Evolutionary conservation across 2,113 vertebrate genomes (phyloP), one percentile per base, ranked within the genome.

Genomic region (Cynoglossus semilaevis): DNA sequence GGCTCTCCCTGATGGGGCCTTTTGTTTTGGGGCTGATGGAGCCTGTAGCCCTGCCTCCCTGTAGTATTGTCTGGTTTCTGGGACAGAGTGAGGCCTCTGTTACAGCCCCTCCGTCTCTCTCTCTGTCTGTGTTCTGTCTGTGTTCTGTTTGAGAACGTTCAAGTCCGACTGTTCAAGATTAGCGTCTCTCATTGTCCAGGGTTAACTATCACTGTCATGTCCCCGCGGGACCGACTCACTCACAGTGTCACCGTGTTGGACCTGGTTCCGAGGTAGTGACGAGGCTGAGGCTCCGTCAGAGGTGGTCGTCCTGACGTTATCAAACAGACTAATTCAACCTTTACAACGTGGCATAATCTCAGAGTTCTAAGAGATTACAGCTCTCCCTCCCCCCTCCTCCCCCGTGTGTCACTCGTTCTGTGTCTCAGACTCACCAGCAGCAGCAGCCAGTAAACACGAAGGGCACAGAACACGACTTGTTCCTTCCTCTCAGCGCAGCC

Each of bases 131-230:
- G 44, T 68, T 59, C 22, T 58, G 47, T 57, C 19, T 68, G 53
- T 54, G 48, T 18, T 36, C 58, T 45, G 64, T 74, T 61, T 37
- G 38, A 76, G 79, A 74, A 75, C 58, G 52, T 71, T 69, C 42
- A 22, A 71, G 57, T 69, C 65, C 40, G 65, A 86, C 79, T 73
- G 80, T 83, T 74, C 76, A 63, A 84, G 87, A 88, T 91, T 88
- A 88, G 81, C 77, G 58, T 89, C 84, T 84, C 53, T 85, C 88
- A 88, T 91, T 90, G 88, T 90, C 76, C 83, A 71, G 82, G 73
- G 86, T 88, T 91, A 91, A 91, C 80, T 34, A 84, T 84, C 79
- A 87, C 81, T 88, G 85, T 88, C 81, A 70, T 87, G 80, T 83
- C 80, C 76, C 72, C 66, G 37, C 69, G 77, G 78, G 75, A 64